Conservation (phyloP, 2,113 vertebrate species). For the Pelusios castaneus region DNA sequence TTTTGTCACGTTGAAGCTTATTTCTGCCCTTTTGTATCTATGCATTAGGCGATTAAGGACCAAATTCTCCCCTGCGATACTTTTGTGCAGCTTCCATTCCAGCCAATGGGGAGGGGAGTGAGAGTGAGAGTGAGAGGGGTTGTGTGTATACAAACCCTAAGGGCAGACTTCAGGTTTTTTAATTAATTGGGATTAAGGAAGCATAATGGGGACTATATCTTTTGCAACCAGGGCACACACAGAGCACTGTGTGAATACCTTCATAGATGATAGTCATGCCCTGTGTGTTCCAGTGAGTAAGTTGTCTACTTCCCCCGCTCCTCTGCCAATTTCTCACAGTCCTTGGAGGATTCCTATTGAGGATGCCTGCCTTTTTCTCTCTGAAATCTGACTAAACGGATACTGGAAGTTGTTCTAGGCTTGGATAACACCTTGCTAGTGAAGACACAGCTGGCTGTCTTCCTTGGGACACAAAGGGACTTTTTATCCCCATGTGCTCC, state of each 20-base stretch:
- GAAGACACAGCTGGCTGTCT: neutral
- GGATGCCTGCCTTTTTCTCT: neutral
- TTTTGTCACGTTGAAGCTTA: neutral
- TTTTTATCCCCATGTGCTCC: neutral
- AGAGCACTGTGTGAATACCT: neutral
- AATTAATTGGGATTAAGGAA: neutral
- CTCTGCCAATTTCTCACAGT: neutral
- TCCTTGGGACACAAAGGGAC: neutral
- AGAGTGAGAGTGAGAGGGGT: too few relatives aligned
- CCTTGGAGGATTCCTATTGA: neutral
- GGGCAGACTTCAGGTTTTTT: neutral
- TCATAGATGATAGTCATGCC: neutral
- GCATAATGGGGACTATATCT: neutral
- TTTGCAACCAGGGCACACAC: neutral
- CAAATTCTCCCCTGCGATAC: neutral
- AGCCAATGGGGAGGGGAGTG: neutral
- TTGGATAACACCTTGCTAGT: neutral
- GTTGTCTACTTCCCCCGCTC: neutral
- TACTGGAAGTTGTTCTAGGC: neutral
- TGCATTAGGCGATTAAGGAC: neutral
- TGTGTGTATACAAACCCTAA: neutral
- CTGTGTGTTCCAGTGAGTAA: neutral
- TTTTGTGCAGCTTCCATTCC: neutral
- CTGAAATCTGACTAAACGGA: neutral
- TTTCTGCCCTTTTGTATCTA: neutral